Percentiles rank a stretch among this genome's conserved stretches.
Conservation (phyloP, 2,113 vertebrate species). For the Phycodurus eques region DNA sequence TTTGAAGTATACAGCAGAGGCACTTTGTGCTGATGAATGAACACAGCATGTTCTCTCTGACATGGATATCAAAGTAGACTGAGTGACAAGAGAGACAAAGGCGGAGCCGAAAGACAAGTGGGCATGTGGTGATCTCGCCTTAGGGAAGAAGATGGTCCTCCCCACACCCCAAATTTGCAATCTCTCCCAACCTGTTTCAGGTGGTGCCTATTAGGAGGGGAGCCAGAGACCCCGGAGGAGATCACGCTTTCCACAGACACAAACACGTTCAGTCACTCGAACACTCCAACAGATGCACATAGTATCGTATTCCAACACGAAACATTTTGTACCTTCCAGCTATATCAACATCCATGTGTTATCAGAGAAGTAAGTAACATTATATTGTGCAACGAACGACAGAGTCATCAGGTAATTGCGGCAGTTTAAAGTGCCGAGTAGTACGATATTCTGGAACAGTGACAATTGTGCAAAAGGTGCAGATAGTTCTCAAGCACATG, state of each 20-base stretch:
- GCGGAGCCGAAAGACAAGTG: constrained; percentile 34
- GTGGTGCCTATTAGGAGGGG: neutral
- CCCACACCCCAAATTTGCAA: constrained; percentile 11
- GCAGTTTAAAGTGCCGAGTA: no score
- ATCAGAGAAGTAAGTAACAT: no score
- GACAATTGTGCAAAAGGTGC: no score
- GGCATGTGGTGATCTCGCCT: constrained; percentile 32
- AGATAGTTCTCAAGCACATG: no score
- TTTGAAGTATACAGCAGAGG: no score
- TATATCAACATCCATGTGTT: no score
- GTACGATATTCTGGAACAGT: no score
- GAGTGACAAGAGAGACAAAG: constrained; percentile 27
- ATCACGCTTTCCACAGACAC: constrained; percentile 31
- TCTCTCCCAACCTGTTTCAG: constrained; percentile 9
- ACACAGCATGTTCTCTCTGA: no score
- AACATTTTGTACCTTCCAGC: no score
- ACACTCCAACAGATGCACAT: no score
- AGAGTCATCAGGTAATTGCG: neutral
- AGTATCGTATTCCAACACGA: no score
- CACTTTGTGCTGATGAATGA: neutral
- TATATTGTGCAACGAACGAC: neutral
- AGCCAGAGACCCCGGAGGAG: constrained; percentile 27
- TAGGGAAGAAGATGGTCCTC: constrained; percentile 28
- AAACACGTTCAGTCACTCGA: constrained; percentile 20
- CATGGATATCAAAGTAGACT: neutral